Conservation (phyloP, 2,888 invertebrate genomes). For the Zeuzera pyrina region DNA sequence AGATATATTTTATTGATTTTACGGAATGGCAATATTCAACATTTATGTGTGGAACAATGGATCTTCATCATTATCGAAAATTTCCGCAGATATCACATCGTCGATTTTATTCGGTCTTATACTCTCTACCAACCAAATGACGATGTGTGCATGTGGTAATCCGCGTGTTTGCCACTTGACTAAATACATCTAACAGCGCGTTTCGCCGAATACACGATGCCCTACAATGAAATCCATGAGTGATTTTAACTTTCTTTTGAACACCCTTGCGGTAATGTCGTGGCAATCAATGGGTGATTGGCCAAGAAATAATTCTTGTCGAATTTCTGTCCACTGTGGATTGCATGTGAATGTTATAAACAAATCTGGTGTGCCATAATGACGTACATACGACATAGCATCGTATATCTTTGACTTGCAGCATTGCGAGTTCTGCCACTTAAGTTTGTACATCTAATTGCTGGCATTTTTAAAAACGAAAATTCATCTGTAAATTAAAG, state of each 20-base stretch:
- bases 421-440: too few species aligned
- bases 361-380: conserved; percentile 20
- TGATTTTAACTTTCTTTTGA: conserved; percentile 15
- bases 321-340: conserved; percentile 22
- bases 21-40: too few species aligned
- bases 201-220: conserved; percentile 13
- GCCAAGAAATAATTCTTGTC: conserved; percentile 11
- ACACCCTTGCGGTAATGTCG: conserved; percentile 21
- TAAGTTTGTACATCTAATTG: too few species aligned
- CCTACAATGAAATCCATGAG: conserved; percentile 16
- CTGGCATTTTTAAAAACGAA: too few species aligned
- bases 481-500: too few species aligned
- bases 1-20: too few species aligned
- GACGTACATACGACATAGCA: conserved; percentile 23
- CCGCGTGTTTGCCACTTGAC: conserved; percentile 13
- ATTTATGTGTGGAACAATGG: conserved; percentile 14
- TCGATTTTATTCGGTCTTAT: conserved; percentile 29
- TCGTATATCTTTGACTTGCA: too few species aligned
- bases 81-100: conserved; percentile 29
- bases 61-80: conserved; percentile 20
- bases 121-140: conserved; percentile 26
- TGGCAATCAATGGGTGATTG: conserved; percentile 21
- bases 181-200: conserved; percentile 14
- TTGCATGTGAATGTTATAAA: too few species aligned
- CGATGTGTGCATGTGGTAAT: conserved; percentile 10